These are phyloP conservation scores for Oscheius sp. DNA, from an alignment of 2,888 invertebrate genomes.

Conservation along the genomic window DNA sequence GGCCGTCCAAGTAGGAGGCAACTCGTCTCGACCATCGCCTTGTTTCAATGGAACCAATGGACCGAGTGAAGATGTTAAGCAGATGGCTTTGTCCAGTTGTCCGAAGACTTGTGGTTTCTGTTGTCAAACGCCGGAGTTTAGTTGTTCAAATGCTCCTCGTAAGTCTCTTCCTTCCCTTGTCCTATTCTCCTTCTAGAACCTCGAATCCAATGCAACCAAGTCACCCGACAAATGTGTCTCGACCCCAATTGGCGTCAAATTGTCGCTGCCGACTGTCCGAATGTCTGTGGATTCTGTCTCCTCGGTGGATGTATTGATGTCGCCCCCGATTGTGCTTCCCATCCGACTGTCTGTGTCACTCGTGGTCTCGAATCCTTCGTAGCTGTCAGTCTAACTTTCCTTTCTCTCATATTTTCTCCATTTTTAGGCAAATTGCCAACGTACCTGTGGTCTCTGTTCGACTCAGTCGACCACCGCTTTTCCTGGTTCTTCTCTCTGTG, in stretches of 20 bases:
- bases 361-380: constrained; percentile 5
- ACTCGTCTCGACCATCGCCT: neutral
- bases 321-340: constrained; percentile 17
- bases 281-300: constrained; percentile 13
- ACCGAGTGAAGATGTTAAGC: constrained; percentile 22
- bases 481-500: neutral
- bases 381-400: neutral
- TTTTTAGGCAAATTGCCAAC: constrained; percentile 2
- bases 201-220: constrained; percentile 8
- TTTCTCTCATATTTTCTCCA: neutral
- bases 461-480: neutral
- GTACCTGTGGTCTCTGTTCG: constrained; percentile 4
- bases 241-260: neutral
- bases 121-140: constrained; percentile 10
- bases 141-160: constrained; percentile 14
- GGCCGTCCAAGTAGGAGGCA: constrained; percentile 2
- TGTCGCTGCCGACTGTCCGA: constrained; percentile 6
- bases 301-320: constrained; percentile 21
- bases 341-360: constrained; percentile 19
- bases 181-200: neutral
- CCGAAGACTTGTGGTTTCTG: constrained; percentile 30
- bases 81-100: constrained; percentile 17
- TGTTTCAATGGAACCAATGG: constrained; percentile 13
- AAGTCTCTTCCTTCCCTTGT: neutral
- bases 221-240: constrained; percentile 20